phyloP scores from a whole-genome alignment of 2,113 vertebrate species.

The Oncorhynchus nerka region DNA sequence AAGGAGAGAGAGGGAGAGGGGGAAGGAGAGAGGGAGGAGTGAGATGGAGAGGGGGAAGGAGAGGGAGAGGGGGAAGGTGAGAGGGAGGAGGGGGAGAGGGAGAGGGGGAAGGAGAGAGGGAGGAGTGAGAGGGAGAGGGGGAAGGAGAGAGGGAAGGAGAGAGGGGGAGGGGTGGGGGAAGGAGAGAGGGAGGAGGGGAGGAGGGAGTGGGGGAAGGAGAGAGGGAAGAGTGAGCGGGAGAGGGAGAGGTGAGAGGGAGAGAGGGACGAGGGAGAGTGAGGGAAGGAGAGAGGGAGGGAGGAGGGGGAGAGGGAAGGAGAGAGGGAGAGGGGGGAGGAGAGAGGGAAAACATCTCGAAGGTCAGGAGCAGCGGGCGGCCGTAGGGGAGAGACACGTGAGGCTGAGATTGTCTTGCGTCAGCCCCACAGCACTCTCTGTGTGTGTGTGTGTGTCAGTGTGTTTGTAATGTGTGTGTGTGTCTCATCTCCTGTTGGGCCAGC shows the following conservation, averaged over 20 bases:
- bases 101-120: too few relatives aligned
- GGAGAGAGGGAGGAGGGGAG: too few relatives aligned
- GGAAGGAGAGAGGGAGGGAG: neutral
- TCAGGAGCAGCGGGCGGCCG: constrained; percentile 78
- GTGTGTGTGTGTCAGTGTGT: constrained; percentile 30
- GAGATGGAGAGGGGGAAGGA: too few relatives aligned
- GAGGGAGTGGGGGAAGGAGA: too few relatives aligned
- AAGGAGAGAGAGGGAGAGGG: constrained; percentile 39
- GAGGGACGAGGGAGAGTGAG: neutral
- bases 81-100: rapidly evolving
- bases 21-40: too few relatives aligned
- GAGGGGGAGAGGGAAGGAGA: constrained; percentile 25
- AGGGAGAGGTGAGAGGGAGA: constrained; percentile 13
- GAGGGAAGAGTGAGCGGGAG: too few relatives aligned
- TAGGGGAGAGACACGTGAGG: constrained; percentile 74
- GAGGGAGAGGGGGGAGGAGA: constrained; percentile 40
- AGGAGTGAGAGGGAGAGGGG: too few relatives aligned
- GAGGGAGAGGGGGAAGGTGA: too few relatives aligned
- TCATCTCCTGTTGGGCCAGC: constrained; percentile 62
- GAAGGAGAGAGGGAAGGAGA: too few relatives aligned
- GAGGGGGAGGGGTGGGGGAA: too few relatives aligned
- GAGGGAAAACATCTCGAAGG: constrained; percentile 77
- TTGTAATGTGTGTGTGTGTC: constrained; percentile 16
- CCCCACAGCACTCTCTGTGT: constrained; percentile 63
- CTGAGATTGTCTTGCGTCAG: constrained; percentile 76